Conservation (phyloP, 2,888 invertebrate genomes). For the Rhabditoides inermis region DNA sequence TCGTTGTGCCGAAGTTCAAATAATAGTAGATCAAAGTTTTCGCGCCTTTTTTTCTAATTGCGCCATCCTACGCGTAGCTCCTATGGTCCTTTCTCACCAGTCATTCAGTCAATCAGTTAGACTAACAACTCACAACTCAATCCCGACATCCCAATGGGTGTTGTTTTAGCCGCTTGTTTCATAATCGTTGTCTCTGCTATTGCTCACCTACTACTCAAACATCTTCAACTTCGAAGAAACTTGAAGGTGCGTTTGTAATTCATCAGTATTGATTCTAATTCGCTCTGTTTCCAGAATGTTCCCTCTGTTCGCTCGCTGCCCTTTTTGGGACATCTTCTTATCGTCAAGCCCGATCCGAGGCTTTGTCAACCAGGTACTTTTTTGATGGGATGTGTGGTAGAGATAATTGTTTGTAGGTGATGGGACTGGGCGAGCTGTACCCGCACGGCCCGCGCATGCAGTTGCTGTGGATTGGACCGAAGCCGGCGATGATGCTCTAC, state of each 20-base stretch:
- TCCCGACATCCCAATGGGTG: too few species aligned
- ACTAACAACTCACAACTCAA: too few species aligned
- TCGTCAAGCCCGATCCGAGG: slow-evolving; percentile 62
- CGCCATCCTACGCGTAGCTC: too few species aligned
- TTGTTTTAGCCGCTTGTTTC: background rate
- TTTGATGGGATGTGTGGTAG: background rate
- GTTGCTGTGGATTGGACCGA: slow-evolving; percentile 41
- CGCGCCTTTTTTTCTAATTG: too few species aligned
- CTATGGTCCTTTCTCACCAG: too few species aligned
- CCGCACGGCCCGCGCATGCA: slow-evolving; percentile 37
- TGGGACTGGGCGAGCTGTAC: slow-evolving; percentile 44
- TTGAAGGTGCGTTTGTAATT: background rate
- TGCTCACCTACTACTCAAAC: background rate
- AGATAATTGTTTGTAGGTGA: slow-evolving; percentile 21
- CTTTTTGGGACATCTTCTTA: slow-evolving; percentile 62
- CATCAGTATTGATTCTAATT: background rate
- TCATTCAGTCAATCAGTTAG: too few species aligned
- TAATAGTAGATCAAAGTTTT: too few species aligned
- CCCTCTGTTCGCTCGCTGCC: slow-evolving; percentile 53
- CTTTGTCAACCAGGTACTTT: slow-evolving; percentile 26
- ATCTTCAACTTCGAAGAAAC: background rate
- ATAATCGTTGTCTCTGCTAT: background rate
- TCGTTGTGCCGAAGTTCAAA: too few species aligned
- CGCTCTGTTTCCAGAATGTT: slow-evolving; percentile 58
- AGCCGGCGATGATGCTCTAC: slow-evolving; percentile 45